Percentiles rank a stretch among this genome's conserved stretches.
Evolutionary conservation across 2,888 invertebrate species (phyloP).

Genomic region (Xiphydria camelus): DNA sequence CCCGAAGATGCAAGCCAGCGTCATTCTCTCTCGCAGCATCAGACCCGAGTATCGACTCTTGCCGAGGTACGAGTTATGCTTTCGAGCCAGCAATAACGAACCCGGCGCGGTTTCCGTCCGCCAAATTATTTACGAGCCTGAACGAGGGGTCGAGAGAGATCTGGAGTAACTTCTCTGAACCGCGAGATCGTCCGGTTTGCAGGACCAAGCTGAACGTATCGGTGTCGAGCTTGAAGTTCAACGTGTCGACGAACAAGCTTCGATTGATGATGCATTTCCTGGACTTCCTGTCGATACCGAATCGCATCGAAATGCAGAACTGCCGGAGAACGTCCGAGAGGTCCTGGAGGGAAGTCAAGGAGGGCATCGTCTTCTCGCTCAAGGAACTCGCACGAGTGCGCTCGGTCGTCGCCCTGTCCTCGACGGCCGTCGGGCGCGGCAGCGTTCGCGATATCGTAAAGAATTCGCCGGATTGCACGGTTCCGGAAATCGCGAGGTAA

Average conservation of each 20-base stretch:
- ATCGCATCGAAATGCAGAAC: constrained; percentile 32
- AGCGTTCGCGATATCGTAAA: constrained; percentile 31
- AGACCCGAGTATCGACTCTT: constrained; percentile 71
- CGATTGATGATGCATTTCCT: constrained; percentile 68
- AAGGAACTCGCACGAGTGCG: constrained; percentile 36
- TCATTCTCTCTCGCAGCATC: constrained; percentile 75
- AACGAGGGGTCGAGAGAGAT: too few relatives aligned
- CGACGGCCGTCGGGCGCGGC: constrained; percentile 35
- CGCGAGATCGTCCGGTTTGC: too few relatives aligned
- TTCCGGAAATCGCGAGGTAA: constrained; percentile 43
- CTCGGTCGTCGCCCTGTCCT: constrained; percentile 39
- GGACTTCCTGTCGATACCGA: constrained; percentile 59
- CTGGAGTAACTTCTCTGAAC: too few relatives aligned
- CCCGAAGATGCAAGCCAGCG: constrained; percentile 68
- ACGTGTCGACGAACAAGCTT: constrained; percentile 75
- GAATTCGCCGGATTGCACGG: constrained; percentile 31
- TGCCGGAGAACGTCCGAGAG: constrained; percentile 22
- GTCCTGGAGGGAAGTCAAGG: not conserved
- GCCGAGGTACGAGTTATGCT: constrained; percentile 66
- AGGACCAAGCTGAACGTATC: constrained; percentile 78
- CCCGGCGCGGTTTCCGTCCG: too few relatives aligned
- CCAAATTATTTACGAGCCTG: too few relatives aligned
- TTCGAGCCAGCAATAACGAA: too few relatives aligned
- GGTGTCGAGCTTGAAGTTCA: constrained; percentile 72
- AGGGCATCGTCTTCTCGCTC: constrained; percentile 7